Conservation (phyloP, 1,140 invertebrate species). For the Nomia melanderi region DNA sequence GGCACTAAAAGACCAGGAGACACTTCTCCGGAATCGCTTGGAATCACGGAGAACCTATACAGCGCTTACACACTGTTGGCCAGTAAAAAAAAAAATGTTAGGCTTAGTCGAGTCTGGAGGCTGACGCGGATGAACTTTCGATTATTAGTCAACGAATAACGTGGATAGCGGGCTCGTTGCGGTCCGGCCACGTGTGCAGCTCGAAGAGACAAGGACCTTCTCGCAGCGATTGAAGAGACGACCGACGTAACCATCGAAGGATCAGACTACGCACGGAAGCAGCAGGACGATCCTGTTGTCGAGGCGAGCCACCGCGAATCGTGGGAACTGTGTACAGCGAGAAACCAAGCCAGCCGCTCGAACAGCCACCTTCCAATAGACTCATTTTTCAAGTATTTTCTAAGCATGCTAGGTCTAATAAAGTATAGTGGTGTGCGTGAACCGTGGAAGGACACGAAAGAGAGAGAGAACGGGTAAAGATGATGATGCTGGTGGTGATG, state of each 20-base stretch:
- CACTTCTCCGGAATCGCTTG: not conserved
- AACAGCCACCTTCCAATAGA: conserved; percentile 76
- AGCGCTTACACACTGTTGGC: conserved; percentile 72
- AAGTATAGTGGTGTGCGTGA: conserved; percentile 66
- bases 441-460: conserved; percentile 49
- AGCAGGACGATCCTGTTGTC: not conserved
- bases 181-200: conserved; percentile 55
- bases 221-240: not conserved
- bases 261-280: too few species aligned
- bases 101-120: conserved; percentile 72
- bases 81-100: conserved; percentile 73
- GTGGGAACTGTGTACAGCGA: conserved; percentile 70
- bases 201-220: not conserved
- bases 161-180: conserved; percentile 62
- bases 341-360: conserved; percentile 56
- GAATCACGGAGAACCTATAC: conserved; percentile 43
- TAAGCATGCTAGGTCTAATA: conserved; percentile 75
- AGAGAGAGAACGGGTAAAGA: conserved; percentile 21
- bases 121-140: conserved; percentile 53
- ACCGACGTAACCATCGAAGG: not conserved
- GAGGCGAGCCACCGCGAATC: not conserved
- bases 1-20: conserved; percentile 10
- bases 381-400: conserved; percentile 79
- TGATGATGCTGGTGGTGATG: too few species aligned
- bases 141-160: conserved; percentile 32